phyloP scores from a whole-genome alignment of 2,888 invertebrate species.

The Plemyria rubiginata region DNA sequence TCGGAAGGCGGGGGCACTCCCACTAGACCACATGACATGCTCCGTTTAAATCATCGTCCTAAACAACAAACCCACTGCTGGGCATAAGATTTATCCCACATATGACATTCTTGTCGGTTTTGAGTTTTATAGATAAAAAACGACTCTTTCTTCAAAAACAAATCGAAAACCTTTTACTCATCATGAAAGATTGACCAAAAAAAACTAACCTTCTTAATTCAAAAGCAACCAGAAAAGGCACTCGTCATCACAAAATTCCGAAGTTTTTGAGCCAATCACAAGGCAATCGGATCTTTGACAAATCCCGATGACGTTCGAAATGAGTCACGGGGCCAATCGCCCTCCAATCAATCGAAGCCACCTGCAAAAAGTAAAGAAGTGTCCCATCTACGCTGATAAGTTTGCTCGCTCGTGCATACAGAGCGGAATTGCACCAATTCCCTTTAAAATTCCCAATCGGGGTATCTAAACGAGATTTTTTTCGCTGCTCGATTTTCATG shows the following conservation, averaged over 20 bases:
- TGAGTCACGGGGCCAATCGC: slow-evolving; percentile 62
- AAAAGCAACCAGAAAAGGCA: neutral
- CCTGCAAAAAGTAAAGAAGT: slow-evolving; percentile 76
- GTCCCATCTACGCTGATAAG: slow-evolving; percentile 67
- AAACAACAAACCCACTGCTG: no score
- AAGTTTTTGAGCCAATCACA: neutral
- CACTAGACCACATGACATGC: no score
- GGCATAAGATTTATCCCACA: no score
- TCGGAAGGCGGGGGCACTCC: no score
- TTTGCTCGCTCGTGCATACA: slow-evolving; percentile 81
- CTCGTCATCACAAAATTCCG: neutral
- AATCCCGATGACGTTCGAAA: slow-evolving; percentile 26
- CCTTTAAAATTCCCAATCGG: slow-evolving; percentile 66
- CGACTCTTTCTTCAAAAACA: no score
- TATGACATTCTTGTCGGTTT: no score
- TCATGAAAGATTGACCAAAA: no score
- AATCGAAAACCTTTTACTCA: no score
- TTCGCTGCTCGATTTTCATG: slow-evolving; percentile 40
- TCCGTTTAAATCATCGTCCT: no score
- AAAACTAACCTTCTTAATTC: no score
- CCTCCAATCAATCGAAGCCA: slow-evolving; percentile 75
- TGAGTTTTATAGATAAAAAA: no score
- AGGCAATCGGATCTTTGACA: slow-evolving; percentile 14
- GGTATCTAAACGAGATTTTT: slow-evolving; percentile 58
- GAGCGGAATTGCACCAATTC: slow-evolving; percentile 71